These are phyloP conservation scores for Rallus crepitans DNA, from an alignment of 2,797 vertebrate genomes.

Conservation along the genomic window DNA sequence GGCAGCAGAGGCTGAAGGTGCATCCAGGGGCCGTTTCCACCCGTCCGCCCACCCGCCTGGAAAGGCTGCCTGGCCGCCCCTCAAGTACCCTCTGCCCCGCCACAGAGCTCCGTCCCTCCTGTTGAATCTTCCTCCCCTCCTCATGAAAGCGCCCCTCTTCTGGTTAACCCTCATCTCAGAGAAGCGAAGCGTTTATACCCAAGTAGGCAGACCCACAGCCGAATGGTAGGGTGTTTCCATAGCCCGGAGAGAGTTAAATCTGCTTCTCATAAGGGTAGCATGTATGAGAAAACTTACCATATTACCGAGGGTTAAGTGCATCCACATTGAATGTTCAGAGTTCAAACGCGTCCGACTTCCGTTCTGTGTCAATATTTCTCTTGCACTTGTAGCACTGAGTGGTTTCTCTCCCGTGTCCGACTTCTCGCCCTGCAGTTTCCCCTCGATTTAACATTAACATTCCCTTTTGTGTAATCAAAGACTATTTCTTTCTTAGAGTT, in stretches of 20 bases:
- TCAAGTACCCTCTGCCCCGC: background rate
- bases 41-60: background rate
- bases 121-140: background rate
- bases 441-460: slow-evolving; percentile 34
- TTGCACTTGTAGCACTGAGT: slow-evolving; percentile 1
- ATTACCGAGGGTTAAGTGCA: slow-evolving; percentile 3
- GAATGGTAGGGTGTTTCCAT: background rate
- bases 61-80: background rate
- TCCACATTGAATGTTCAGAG: background rate
- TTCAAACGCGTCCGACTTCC: slow-evolving; percentile 13
- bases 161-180: background rate
- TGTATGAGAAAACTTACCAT: background rate
- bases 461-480: background rate
- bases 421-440: background rate
- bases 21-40: background rate
- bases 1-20: background rate
- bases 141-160: background rate
- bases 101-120: background rate
- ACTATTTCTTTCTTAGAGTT: background rate
- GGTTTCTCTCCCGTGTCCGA: slow-evolving; percentile 7
- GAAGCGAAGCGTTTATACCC: background rate
- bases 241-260: background rate
- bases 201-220: background rate
- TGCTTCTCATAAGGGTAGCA: background rate
- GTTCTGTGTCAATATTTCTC: slow-evolving; percentile 38